Percentiles rank a stretch among this genome's conserved stretches.
Evolutionary conservation across 2,113 vertebrate species (phyloP).

Genomic region (Megaceryle maxima): DNA sequence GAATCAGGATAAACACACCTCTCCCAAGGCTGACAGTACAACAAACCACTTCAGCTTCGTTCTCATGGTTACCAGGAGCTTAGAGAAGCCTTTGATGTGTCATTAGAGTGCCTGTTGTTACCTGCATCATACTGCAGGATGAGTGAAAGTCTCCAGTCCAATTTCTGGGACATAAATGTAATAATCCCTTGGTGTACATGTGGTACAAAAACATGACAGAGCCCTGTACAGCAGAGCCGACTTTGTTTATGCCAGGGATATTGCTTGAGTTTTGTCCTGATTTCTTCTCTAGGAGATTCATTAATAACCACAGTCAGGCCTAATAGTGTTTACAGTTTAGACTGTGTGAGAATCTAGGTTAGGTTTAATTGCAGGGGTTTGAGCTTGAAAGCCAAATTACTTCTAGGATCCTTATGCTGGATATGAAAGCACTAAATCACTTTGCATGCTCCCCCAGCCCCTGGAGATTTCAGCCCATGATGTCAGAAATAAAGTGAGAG

Average conservation of each 20-base stretch:
- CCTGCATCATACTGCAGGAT: constrained; percentile 43
- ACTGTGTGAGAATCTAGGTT: constrained; percentile 48
- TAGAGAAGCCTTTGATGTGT: constrained; percentile 66
- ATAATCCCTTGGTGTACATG: constrained; percentile 33
- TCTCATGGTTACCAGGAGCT: constrained; percentile 66
- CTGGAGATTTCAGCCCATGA: constrained; percentile 24
- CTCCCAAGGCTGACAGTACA: constrained; percentile 33
- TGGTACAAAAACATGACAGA: constrained; percentile 27
- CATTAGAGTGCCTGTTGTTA: constrained; percentile 57
- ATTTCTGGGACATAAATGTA: constrained; percentile 43
- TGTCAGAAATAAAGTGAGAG: constrained; percentile 3
- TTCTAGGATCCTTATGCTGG: constrained; percentile 10
- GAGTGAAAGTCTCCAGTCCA: not conserved
- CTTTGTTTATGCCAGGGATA: constrained; percentile 31
- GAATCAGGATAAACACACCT: constrained; percentile 59
- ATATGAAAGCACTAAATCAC: constrained; percentile 5
- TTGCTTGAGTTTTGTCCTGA: constrained; percentile 30
- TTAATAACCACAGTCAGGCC: constrained; percentile 35
- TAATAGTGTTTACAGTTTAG: not conserved
- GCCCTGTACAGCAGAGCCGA: not conserved
- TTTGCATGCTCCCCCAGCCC: not conserved
- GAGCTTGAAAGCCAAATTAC: constrained; percentile 36
- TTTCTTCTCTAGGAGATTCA: constrained; percentile 37
- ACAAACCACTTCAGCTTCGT: constrained; percentile 48
- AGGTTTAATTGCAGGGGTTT: constrained; percentile 52